Evolutionary conservation across 2,113 vertebrate genomes (phyloP), one percentile per base, ranked within the genome.

Genomic region (Balaeniceps rex): DNA sequence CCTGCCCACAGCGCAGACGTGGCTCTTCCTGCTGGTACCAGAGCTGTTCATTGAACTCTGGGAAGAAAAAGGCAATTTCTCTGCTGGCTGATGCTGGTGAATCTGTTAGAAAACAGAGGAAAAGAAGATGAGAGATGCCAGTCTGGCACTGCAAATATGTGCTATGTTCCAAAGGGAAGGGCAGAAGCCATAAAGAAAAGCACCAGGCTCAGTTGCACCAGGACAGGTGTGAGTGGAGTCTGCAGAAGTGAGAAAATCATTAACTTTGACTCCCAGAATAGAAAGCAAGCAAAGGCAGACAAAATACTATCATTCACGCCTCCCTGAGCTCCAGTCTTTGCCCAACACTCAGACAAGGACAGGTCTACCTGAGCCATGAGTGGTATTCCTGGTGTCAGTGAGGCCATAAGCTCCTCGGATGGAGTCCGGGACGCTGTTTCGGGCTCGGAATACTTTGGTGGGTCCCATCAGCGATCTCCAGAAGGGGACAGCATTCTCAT

Each of bases 381-480:
- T 99, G 10, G 99, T 99, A 85, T 99, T 99, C 83, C 99, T 98
- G 64, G 99, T 99, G 97, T 99, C 99, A 0, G 99, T 99, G 95
- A 99, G 99, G 66, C 99, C 99, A 1, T 98, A 99, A 55, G 98
- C 96, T 44, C 98, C 99, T 26, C 99, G 98, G 85, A 99, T 98
- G 54, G 98, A 98, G 51, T 97, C 90, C 0, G 99, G 99, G 9
- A 98, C 97, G 0, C 96, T 97, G 93, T 99, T 97, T 76, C 97
- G 98, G 34, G 99, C 99, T 97, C 83, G 98, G 94, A 99, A 99
- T 64, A 99, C 99, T 98, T 98, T 99, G 74, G 99, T 99, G 33
- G 99, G 99, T 33, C 99, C 99, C 99, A 99, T 99, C 86, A 99
- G 82, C 3, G 98, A 98, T 81, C 99, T 99, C 99, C 99, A 99